Evolutionary conservation across 2,797 vertebrate species (phyloP).

Genomic region (Paratrypauchen microcephalus): DNA sequence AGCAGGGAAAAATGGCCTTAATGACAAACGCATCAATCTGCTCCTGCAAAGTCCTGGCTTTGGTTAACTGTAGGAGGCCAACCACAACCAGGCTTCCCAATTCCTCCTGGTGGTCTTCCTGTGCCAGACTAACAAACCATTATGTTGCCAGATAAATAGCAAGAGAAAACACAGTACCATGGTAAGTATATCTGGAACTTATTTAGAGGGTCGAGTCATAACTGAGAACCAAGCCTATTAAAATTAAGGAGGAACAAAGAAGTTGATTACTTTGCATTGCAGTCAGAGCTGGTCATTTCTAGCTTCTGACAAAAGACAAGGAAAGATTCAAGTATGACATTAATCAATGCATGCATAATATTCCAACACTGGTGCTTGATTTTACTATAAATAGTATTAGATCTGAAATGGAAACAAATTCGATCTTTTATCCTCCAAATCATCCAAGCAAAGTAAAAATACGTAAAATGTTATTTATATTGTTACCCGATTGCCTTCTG

Average conservation of each 20-base stretch:
- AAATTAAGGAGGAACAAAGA: slow-evolving; percentile 16
- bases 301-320: not conserved
- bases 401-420: too few relatives aligned
- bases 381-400: too few relatives aligned
- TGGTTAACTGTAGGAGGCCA: slow-evolving; percentile 37
- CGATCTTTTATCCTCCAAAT: too few relatives aligned
- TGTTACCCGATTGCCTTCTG: too few relatives aligned
- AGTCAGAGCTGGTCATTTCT: slow-evolving; percentile 1
- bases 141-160: slow-evolving; percentile 56
- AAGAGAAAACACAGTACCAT: slow-evolving; percentile 16
- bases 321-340: not conserved
- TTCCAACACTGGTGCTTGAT: too few relatives aligned
- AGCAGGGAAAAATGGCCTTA: slow-evolving; percentile 18
- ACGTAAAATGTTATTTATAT: too few relatives aligned
- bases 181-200: slow-evolving; percentile 8
- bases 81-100: slow-evolving; percentile 55
- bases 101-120: slow-evolving; percentile 47
- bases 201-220: not conserved
- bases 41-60: slow-evolving; percentile 37
- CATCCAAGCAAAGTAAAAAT: too few relatives aligned
- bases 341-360: not conserved
- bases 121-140: slow-evolving; percentile 58
- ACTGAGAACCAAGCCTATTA: not conserved
- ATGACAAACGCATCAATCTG: slow-evolving; percentile 26
- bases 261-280: slow-evolving; percentile 9